Conservation (phyloP, 2,888 invertebrate genomes). For the Diaperis boleti region DNA sequence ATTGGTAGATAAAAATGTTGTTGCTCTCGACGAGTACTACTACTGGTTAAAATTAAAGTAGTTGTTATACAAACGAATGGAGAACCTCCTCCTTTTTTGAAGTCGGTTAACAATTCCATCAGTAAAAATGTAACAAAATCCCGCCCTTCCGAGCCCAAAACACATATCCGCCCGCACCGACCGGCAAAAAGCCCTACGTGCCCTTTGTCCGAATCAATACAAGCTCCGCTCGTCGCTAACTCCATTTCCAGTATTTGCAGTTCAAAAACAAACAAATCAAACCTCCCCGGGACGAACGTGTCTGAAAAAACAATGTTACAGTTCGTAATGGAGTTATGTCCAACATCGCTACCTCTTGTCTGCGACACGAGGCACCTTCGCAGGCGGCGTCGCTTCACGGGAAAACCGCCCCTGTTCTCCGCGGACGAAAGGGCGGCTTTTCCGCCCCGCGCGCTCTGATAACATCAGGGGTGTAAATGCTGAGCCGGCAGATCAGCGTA, state of each 20-base stretch:
- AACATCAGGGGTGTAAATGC: conserved; percentile 45
- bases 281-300: conserved; percentile 39
- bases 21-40: too few species aligned
- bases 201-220: conserved; percentile 42
- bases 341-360: conserved; percentile 35
- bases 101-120: too few species aligned
- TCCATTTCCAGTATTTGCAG: conserved; percentile 43
- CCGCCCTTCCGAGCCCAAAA: too few species aligned
- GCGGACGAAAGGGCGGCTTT: conserved; percentile 20
- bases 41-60: too few species aligned
- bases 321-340: conserved; percentile 43
- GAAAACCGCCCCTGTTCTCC: conserved; percentile 14
- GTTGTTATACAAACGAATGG: too few species aligned
- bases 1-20: too few species aligned
- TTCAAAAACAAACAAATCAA: conserved; percentile 47
- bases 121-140: too few species aligned
- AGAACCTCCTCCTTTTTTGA: too few species aligned
- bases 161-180: too few species aligned
- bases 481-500: conserved; percentile 43
- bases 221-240: conserved; percentile 39
- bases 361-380: conserved; percentile 39
- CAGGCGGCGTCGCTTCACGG: conserved; percentile 12
- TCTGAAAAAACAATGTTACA: conserved; percentile 46
- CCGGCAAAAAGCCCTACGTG: conserved; percentile 40
- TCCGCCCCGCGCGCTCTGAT: conserved; percentile 32